Conservation (phyloP, 2,797 vertebrate species). For the Lepilemur ruficaudatus region DNA sequence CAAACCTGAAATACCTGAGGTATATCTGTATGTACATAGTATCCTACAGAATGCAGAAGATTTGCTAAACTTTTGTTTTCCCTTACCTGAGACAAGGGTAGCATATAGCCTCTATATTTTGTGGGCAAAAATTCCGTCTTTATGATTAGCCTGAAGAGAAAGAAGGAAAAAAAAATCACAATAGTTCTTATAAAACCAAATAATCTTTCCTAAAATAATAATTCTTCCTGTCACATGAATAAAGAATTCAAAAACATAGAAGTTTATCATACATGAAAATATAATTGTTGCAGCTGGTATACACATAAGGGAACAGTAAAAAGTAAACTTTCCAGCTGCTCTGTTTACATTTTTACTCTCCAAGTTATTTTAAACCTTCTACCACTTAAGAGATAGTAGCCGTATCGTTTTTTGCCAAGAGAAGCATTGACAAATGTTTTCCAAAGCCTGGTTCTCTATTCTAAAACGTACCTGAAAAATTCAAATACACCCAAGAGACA, state of each 20-base stretch:
- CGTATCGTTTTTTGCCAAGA: background rate
- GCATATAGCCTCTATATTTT: slow-evolving; percentile 89
- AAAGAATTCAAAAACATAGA: background rate
- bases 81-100: slow-evolving; percentile 93
- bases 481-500: background rate
- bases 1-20: background rate
- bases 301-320: background rate
- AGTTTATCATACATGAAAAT: background rate
- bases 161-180: background rate
- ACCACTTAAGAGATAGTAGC: background rate
- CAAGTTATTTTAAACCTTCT: background rate
- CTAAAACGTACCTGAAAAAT: slow-evolving; percentile 18
- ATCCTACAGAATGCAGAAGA: background rate
- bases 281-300: background rate
- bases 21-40: background rate
- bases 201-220: background rate
- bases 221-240: background rate
- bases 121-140: slow-evolving; percentile 96
- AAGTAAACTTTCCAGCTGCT: background rate
- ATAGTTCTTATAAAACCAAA: slow-evolving; percentile 23
- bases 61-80: fast-evolving
- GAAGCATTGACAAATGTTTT: background rate
- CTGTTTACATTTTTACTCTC: background rate
- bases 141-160: slow-evolving; percentile 89
- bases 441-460: background rate